These are phyloP conservation scores for Diplolepis rosae DNA, from an alignment of 2,888 invertebrate genomes.

Conservation along the genomic window DNA sequence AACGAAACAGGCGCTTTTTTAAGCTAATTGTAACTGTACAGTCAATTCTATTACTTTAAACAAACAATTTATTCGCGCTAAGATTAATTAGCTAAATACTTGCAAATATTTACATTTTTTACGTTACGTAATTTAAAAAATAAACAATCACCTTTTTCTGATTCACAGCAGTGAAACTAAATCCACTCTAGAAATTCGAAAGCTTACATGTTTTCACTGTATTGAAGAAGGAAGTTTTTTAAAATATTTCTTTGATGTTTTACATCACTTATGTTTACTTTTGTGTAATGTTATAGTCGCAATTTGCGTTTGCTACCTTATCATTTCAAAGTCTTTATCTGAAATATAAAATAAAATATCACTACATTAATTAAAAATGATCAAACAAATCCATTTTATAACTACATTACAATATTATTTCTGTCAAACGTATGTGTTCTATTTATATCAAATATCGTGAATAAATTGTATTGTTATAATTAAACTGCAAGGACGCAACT, in stretches of 20 bases:
- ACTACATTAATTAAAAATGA: constrained; percentile 3
- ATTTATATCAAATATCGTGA: background rate
- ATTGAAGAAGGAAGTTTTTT: constrained; percentile 16
- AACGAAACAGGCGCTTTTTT: constrained; percentile 18
- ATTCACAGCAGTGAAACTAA: background rate
- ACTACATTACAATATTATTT: background rate
- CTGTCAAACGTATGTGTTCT: constrained; percentile 17
- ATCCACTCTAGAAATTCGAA: background rate
- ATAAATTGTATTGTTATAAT: constrained; percentile 2
- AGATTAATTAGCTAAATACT: constrained; percentile 9
- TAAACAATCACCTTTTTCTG: constrained; percentile 7
- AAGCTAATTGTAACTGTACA: constrained; percentile 13
- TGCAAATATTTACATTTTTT: constrained; percentile 27
- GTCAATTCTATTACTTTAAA: constrained; percentile 3
- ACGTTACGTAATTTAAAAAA: constrained; percentile 10
- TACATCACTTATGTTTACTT: background rate
- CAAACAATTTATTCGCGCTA: constrained; percentile 20
- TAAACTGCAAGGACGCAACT: constrained; percentile 13
- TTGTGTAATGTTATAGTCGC: background rate
- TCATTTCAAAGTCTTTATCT: constrained; percentile 7
- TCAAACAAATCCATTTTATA: background rate
- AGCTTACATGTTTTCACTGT: background rate
- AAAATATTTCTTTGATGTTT: constrained; percentile 17
- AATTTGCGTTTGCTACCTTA: constrained; percentile 5
- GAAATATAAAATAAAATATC: constrained; percentile 21